Base-by-base conservation (phyloP, 1,140 invertebrate species). In the Bilobella aurantiaca region DNA sequence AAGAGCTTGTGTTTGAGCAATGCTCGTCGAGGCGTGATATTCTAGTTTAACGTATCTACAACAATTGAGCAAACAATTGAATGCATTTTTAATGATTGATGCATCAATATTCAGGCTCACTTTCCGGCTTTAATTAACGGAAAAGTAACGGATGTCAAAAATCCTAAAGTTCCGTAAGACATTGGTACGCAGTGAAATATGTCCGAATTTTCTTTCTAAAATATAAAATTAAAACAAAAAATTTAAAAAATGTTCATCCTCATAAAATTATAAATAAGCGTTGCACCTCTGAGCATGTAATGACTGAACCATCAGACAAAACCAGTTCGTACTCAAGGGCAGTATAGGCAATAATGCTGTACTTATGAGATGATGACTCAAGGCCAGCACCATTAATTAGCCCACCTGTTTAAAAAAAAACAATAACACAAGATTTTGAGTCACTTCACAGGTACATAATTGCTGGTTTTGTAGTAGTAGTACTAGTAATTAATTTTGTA, bases 381-480 rank as follows among this genome's bases (percentile, higher is more conserved):
- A 63, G 16, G 2, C 62, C 62, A 3, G 62, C 46, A 12, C 62
- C 62, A 58, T 34, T 58, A 8, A 63, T 63, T 12, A 16, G 31
- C 23, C 62, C 62, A 58, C 62, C 62, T 59, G n/a, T n/a, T n/a
- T n/a, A n/a, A n/a, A n/a, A n/a, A n/a, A n/a, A n/a, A n/a, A n/a
- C 25, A 59, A 21, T n/a, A n/a, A n/a, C n/a, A n/a, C n/a, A n/a
- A n/a, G n/a, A n/a, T n/a, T n/a, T n/a, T n/a, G n/a, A n/a, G n/a
- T n/a, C n/a, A n/a, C n/a, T n/a, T n/a, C n/a, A n/a, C n/a, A n/a
- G n/a, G n/a, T n/a, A n/a, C n/a, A n/a, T n/a, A n/a, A n/a, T n/a
- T n/a, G n/a, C n/a, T n/a, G n/a, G n/a, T n/a, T n/a, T n/a, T n/a
- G n/a, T n/a, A n/a, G n/a, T n/a, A n/a, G n/a, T n/a, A n/a, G n/a